Evolutionary conservation across 1,140 invertebrate species (phyloP).

Genomic region (Mercenaria mercenaria): DNA sequence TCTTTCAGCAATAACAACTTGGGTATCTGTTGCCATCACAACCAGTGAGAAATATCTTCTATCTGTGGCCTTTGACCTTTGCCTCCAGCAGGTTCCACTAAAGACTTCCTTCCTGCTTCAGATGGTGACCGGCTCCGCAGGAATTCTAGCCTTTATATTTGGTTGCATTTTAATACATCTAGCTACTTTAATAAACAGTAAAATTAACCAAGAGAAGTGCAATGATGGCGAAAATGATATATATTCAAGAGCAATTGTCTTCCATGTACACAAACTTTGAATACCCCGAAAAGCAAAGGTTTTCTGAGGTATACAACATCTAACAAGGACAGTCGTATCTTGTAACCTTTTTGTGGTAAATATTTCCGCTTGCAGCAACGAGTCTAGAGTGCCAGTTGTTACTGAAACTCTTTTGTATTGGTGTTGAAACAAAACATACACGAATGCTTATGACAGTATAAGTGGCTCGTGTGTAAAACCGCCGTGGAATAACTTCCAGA

Average conservation of each 20-base stretch:
- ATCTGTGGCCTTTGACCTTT: constrained; percentile 29
- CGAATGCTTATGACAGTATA: too few species aligned
- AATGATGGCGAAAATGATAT: background rate
- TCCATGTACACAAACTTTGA: background rate
- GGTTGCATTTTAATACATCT: constrained; percentile 47
- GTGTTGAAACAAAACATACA: too few species aligned
- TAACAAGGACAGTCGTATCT: too few species aligned
- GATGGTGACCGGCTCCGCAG: constrained; percentile 33
- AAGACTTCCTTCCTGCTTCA: constrained; percentile 43
- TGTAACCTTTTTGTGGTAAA: too few species aligned
- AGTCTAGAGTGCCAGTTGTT: too few species aligned
- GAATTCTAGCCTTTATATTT: constrained; percentile 41
- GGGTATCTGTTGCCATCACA: constrained; percentile 26
- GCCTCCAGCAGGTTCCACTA: constrained; percentile 1
- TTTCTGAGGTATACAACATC: background rate
- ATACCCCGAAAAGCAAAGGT: background rate
- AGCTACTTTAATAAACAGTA: constrained; percentile 30
- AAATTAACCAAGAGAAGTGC: background rate
- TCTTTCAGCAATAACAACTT: constrained; percentile 50
- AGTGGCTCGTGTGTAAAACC: too few species aligned
- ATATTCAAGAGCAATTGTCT: background rate
- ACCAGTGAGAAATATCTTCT: constrained; percentile 45
- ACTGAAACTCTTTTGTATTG: too few species aligned
- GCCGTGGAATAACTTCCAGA: too few species aligned
- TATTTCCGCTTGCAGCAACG: too few species aligned